Conservation (phyloP, 2,888 invertebrate species). For the Caenorhabditis sp. region DNA sequence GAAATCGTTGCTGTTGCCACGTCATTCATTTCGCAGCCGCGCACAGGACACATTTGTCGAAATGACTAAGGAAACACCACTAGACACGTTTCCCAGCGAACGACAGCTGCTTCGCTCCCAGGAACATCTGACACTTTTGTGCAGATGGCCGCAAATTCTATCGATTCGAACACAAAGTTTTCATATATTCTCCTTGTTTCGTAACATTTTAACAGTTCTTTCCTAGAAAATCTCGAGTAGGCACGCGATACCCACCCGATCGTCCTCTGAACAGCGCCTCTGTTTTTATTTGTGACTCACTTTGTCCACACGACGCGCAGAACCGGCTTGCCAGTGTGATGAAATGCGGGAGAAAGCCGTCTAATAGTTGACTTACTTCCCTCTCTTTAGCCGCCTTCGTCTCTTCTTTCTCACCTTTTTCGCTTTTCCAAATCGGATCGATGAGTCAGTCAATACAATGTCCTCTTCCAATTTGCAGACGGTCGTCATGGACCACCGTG, state of each 20-base stretch:
- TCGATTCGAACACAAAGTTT: background rate
- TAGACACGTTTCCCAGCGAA: background rate
- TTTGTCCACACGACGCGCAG: constrained; percentile 37
- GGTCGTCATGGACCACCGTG: constrained; percentile 54
- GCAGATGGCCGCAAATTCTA: background rate
- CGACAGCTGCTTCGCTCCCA: background rate
- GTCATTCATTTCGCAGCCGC: constrained; percentile 11
- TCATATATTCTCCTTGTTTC: background rate
- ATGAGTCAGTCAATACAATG: constrained; percentile 23
- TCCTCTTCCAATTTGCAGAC: background rate
- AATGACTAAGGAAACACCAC: background rate
- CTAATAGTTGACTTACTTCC: constrained; percentile 43
- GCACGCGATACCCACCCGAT: constrained; percentile 10
- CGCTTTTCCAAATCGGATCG: constrained; percentile 6
- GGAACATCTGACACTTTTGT: background rate
- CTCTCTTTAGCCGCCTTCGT: constrained; percentile 1
- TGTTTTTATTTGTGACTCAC: constrained; percentile 45
- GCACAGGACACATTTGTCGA: constrained; percentile 7
- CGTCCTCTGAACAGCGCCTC: background rate
- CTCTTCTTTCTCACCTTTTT: background rate
- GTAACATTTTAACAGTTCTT: background rate
- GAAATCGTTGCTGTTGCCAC: constrained; percentile 8
- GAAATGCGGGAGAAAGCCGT: constrained; percentile 28
- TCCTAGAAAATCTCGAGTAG: constrained; percentile 22
- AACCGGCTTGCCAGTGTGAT: constrained; percentile 44